Conservation (phyloP, 2,797 vertebrate species). For the Gobio occitaniae region DNA sequence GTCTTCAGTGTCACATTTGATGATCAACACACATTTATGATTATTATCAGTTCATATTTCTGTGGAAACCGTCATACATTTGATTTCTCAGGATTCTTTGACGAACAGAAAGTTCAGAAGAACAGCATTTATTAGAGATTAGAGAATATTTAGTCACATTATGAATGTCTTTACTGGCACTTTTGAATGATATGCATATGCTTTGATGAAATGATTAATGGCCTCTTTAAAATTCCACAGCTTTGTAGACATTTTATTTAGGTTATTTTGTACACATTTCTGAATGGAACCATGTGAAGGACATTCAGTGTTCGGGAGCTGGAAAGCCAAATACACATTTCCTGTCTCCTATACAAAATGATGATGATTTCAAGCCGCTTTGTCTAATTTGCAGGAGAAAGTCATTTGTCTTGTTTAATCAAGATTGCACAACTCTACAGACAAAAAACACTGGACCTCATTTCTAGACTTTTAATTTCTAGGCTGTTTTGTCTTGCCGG, state of each 20-base stretch:
- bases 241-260: neutral
- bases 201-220: neutral
- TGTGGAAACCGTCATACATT: neutral
- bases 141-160: neutral
- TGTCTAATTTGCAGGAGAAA: slow-evolving; percentile 23
- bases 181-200: neutral
- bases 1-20: neutral
- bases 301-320: neutral
- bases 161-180: neutral
- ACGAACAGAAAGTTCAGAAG: neutral
- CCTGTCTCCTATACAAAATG: neutral
- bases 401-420: slow-evolving; percentile 33
- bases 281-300: slow-evolving; percentile 31
- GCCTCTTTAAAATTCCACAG: neutral
- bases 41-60: neutral
- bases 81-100: neutral
- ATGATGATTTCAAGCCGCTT: slow-evolving; percentile 23
- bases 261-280: neutral
- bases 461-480: neutral
- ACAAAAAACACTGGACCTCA: neutral
- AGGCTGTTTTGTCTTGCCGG: neutral
- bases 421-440: slow-evolving; percentile 4
- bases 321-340: slow-evolving; percentile 17
- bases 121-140: neutral
- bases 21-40: neutral